Evolutionary conservation across 2,113 vertebrate genomes (phyloP), one percentile per base, ranked within the genome.

Genomic region (Scomber scombrus): DNA sequence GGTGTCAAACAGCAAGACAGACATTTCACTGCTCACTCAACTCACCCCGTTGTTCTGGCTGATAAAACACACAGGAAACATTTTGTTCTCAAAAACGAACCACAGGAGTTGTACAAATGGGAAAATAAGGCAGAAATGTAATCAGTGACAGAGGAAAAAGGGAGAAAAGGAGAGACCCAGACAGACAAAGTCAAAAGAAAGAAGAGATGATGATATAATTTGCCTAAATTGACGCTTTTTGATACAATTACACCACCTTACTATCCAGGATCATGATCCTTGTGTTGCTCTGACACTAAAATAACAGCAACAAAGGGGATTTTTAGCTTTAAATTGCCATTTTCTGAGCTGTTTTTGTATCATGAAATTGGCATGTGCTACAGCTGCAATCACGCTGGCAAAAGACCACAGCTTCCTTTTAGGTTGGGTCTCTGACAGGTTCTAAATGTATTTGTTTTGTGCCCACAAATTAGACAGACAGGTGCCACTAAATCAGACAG

Each of bases 1-100:
- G 21, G 75, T 88, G 83, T 82, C 61, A 9, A 71, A 50, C 10
- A 50, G 40, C 76, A 60, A 73, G 71, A 76, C 23, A 68, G 64
- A 71, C 68, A 51, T 80, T 70, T 77, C 50, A 47, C 16, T 57
- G 31, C 54, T 26, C 23, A 26, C 23, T 26, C 23, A 26, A 26
- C 23, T 26, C 23, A 64, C 50, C 40, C 31, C 57, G 62, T 62
- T n/a, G 4, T 63, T 80, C 52, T n/a, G 43, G 63, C 18, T 71
- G 47, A 5, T 31, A 64, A 82, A 57, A 58, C 56, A 43, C 18
- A 23, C 11, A 56, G 61, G 62, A 80, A 77, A 62, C 31, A 54
- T 74, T 88, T 71, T 54, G 65, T 63, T 67, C 26, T 60, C 1
- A 19, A 58, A 55, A 63, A 56, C 68, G 82, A 80, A 82, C 73